phyloP scores from a whole-genome alignment of 2,113 vertebrate genomes.

The Pavo muticus region DNA sequence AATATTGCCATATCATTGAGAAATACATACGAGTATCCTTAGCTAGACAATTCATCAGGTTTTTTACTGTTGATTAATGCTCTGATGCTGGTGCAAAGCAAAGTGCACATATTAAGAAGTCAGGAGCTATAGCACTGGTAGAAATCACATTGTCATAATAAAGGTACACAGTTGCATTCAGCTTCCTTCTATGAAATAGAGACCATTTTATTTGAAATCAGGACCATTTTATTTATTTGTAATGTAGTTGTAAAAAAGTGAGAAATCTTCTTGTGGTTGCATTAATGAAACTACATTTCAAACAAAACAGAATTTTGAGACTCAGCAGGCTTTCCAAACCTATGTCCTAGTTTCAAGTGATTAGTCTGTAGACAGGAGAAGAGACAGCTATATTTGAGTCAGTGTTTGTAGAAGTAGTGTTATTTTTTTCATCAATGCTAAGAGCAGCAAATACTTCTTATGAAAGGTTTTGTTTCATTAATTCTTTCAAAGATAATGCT shows the following conservation, averaged over 20 bases:
- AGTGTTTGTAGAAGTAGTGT: not conserved
- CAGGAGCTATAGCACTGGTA: not conserved
- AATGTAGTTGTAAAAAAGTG: not conserved
- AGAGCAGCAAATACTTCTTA: not conserved
- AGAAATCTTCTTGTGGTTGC: not conserved
- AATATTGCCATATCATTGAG: not conserved
- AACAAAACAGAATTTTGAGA: not conserved
- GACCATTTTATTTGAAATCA: constrained; percentile 58
- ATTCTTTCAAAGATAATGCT: not conserved
- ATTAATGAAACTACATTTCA: not conserved
- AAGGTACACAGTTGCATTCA: constrained; percentile 36
- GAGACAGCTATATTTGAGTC: not conserved
- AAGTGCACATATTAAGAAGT: not conserved
- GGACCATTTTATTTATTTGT: constrained; percentile 35
- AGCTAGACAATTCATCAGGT: not conserved
- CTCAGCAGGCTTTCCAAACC: not conserved
- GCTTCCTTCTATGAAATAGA: constrained; percentile 57
- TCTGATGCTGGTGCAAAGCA: not conserved
- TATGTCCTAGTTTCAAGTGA: not conserved
- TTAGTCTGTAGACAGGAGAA: not conserved
- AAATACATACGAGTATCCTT: not conserved
- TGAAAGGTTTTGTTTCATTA: not conserved
- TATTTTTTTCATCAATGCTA: not conserved
- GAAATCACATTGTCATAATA: not conserved
- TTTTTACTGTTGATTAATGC: not conserved